phyloP scores from a whole-genome alignment of 2,888 invertebrate species.

The Trissonchulus sp. region DNA sequence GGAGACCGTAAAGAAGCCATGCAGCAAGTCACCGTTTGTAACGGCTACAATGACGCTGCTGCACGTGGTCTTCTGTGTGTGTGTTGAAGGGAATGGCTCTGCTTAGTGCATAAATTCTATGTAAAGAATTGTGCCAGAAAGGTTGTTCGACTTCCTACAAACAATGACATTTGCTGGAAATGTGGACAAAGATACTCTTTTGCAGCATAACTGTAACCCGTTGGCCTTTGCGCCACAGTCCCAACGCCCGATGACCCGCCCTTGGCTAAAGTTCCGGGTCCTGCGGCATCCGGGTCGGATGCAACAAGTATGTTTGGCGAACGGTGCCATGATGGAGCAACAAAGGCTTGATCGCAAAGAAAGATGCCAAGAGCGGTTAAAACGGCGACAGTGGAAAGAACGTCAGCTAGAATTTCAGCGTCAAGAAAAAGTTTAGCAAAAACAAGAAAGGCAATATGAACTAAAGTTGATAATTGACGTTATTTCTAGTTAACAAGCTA shows the following conservation, averaged over 20 bases:
- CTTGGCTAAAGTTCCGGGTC: too few relatives aligned
- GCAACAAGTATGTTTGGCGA: neutral
- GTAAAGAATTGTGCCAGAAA: neutral
- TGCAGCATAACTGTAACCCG: neutral
- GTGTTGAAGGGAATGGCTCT: neutral
- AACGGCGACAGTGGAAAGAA: neutral
- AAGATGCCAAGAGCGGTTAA: neutral
- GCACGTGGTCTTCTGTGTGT: neutral
- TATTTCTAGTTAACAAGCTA: too few relatives aligned
- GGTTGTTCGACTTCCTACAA: neutral
- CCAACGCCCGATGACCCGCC: too few relatives aligned
- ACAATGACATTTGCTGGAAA: neutral
- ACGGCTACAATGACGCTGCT: neutral
- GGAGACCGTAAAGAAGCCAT: neutral
- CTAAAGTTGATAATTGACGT: too few relatives aligned
- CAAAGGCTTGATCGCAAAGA: neutral
- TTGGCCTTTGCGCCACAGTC: neutral
- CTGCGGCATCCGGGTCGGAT: neutral
- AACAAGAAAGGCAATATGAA: too few relatives aligned
- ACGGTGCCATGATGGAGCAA: neutral
- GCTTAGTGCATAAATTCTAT: neutral
- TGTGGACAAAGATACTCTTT: neutral
- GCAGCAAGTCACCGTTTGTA: neutral
- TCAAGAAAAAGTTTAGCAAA: too few relatives aligned
- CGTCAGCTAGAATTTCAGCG: neutral